A percentile compares a stretch with the other conserved stretches of the same genome.
Evolutionary conservation across 2,113 vertebrate genomes (phyloP).

Genomic region (Phoenicopterus ruber): DNA sequence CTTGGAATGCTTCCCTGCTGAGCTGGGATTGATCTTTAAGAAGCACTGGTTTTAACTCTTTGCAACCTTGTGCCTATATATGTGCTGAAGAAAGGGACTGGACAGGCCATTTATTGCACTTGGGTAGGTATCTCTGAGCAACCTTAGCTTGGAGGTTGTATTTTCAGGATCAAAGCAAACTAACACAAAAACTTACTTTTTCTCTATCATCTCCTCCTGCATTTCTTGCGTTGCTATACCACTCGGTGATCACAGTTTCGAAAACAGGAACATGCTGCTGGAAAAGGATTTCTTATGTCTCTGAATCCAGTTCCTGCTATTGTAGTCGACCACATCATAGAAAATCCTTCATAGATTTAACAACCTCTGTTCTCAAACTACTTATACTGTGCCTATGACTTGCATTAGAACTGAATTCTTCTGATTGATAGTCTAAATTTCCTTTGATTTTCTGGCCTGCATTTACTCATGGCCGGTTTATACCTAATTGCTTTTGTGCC

Average conservation of each 20-base stretch:
- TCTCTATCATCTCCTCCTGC: background rate
- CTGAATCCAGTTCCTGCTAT: too few species aligned
- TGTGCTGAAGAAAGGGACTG: background rate
- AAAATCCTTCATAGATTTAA: too few species aligned
- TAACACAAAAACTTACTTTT: background rate
- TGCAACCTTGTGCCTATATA: background rate
- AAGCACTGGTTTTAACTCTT: background rate
- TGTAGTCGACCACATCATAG: too few species aligned
- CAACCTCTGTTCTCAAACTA: too few species aligned
- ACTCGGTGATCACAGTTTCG: background rate
- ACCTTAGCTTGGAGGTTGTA: background rate
- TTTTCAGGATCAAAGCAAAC: background rate
- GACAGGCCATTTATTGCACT: background rate
- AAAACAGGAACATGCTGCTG: background rate
- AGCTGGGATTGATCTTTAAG: background rate
- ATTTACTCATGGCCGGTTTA: background rate
- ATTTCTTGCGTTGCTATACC: background rate
- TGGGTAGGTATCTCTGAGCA: background rate
- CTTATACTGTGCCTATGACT: too few species aligned
- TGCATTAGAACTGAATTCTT: background rate
- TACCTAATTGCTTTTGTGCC: background rate
- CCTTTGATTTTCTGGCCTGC: background rate
- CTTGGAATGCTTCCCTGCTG: background rate
- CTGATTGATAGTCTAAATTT: background rate
- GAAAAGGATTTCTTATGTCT: background rate